Conservation (phyloP, 1,140 invertebrate species). For the Pristionchus pacificus region DNA sequence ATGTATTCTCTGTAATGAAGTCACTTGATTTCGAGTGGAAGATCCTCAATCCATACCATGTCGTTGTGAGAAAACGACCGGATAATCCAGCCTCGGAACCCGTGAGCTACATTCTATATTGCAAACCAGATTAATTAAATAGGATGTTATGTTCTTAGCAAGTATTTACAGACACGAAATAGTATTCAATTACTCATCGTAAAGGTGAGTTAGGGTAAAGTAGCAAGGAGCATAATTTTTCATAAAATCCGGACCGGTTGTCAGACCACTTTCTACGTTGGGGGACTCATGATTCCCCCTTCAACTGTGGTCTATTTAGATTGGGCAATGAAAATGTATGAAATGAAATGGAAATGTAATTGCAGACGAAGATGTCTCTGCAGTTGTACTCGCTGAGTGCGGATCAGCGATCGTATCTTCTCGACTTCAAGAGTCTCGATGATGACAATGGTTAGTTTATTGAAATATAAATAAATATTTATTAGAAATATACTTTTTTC, state of each 20-base stretch:
- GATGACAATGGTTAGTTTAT: slow-evolving; percentile 50
- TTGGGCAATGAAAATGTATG: too few species aligned
- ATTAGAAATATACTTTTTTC: neutral
- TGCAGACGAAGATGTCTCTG: slow-evolving; percentile 83
- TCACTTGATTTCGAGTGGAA: slow-evolving; percentile 85
- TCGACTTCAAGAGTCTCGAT: slow-evolving; percentile 86
- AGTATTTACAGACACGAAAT: too few species aligned
- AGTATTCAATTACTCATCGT: too few species aligned
- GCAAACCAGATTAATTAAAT: too few species aligned
- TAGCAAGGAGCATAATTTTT: too few species aligned
- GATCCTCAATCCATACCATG: slow-evolving; percentile 89
- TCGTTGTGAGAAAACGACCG: slow-evolving; percentile 78
- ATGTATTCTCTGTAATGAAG: slow-evolving; percentile 98
- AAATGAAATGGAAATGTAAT: too few species aligned
- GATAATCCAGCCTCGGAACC: slow-evolving; percentile 41
- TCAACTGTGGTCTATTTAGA: neutral
- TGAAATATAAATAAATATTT: neutral
- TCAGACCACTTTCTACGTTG: too few species aligned
- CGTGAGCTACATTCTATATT: slow-evolving; percentile 16
- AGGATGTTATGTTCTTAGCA: too few species aligned
- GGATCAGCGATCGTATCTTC: slow-evolving; percentile 89
- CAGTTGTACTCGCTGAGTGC: slow-evolving; percentile 99
- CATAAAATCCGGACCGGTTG: too few species aligned
- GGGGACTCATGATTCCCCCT: too few species aligned
- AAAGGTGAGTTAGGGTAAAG: too few species aligned